Percentiles rank a stretch among this genome's conserved stretches.
These are phyloP conservation scores for Hassar affinis DNA, from an alignment of 2,113 vertebrate species.

Conservation along the genomic window DNA sequence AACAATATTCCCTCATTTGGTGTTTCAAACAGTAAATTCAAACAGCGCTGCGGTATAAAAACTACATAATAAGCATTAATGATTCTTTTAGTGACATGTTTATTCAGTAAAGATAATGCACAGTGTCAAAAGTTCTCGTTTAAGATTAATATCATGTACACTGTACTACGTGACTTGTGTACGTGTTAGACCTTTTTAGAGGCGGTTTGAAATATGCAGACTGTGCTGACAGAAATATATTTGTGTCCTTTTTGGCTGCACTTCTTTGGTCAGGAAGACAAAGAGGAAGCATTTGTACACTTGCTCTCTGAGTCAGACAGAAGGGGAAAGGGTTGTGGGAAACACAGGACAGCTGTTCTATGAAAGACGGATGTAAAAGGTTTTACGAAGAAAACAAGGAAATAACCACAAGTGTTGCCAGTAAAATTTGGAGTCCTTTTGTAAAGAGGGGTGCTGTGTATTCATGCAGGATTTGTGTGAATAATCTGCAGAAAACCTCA, in stretches of 20 bases:
- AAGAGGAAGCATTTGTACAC: slow-evolving; percentile 80
- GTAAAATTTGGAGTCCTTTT: not conserved
- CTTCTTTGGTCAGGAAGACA: slow-evolving; percentile 73
- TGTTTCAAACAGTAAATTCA: too few relatives aligned
- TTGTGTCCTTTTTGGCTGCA: slow-evolving; percentile 62
- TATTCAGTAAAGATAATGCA: not conserved
- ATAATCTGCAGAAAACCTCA: not conserved
- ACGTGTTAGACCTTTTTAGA: not conserved
- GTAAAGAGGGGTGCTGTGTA: not conserved
- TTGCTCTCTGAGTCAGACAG: slow-evolving; percentile 72
- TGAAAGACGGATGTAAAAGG: slow-evolving; percentile 12
- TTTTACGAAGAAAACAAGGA: not conserved
- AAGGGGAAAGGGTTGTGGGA: slow-evolving; percentile 30
- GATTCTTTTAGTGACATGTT: not conserved
- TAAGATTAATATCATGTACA: not conserved
- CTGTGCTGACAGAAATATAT: slow-evolving; percentile 42
- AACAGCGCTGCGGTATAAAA: not conserved
- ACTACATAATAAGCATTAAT: not conserved
- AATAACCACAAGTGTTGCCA: not conserved
- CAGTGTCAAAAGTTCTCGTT: not conserved
- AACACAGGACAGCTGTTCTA: not conserved
- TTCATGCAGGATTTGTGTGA: not conserved
- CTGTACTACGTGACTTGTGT: not conserved
- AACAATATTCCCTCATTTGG: too few relatives aligned
- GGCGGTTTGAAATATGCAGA: slow-evolving; percentile 16